Percentiles rank a stretch among this genome's conserved stretches.
Conservation (phyloP, 2,797 vertebrate genomes). For the Characodon lateralis region DNA sequence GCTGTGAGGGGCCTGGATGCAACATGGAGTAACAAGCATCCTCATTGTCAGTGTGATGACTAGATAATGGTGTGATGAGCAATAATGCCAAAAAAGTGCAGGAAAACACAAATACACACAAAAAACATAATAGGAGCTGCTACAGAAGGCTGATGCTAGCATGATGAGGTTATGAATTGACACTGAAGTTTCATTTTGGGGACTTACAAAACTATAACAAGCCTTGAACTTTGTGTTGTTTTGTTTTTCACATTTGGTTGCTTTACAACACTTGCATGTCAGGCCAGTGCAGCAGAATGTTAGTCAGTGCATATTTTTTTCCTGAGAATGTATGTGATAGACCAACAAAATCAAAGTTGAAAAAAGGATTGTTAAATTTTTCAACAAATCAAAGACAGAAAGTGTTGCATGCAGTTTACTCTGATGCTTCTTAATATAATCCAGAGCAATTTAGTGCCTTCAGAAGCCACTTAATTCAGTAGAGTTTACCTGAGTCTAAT, state of each 20-base stretch:
- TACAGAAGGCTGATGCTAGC: neutral
- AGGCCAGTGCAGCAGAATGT: too few species aligned
- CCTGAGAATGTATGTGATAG: neutral
- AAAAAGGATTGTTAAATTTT: neutral
- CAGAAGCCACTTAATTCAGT: neutral
- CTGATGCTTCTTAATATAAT: neutral
- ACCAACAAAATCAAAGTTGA: neutral
- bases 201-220: neutral
- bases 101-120: neutral
- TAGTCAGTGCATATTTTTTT: too few species aligned
- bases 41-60: neutral
- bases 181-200: too few species aligned
- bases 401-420: neutral
- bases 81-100: neutral
- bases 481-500: neutral
- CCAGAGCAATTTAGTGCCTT: neutral
- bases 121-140: neutral
- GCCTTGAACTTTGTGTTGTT: too few species aligned
- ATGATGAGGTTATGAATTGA: neutral
- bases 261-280: too few species aligned
- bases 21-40: neutral
- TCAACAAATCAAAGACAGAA: neutral
- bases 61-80: neutral
- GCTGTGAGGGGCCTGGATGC: slow-evolving; percentile 2
- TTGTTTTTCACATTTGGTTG: too few species aligned